These are phyloP conservation scores for Typhlomys cinereus DNA, from an alignment of 2,113 vertebrate species.

Conservation along the genomic window DNA sequence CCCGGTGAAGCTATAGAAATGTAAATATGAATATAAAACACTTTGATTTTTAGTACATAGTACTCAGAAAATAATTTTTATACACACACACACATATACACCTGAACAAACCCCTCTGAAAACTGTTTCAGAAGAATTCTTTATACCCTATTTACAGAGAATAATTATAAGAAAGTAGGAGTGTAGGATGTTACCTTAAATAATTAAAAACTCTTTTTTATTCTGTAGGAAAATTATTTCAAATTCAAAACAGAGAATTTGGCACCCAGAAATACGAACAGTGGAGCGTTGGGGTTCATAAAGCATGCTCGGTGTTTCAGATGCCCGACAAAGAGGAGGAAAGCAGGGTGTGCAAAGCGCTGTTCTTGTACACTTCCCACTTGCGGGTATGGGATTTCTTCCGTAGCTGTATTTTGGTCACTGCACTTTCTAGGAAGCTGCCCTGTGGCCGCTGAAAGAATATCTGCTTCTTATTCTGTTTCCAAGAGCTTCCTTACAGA, in stretches of 20 bases:
- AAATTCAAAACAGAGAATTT: conserved; percentile 75
- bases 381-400: conserved; percentile 80
- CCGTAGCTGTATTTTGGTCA: too few relatives aligned
- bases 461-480: background rate
- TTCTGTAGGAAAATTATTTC: conserved; percentile 78
- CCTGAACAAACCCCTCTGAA: background rate
- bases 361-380: conserved; percentile 88
- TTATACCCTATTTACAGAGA: background rate
- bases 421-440: background rate
- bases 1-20: background rate
- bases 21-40: background rate
- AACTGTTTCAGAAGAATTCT: background rate
- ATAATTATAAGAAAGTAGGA: background rate
- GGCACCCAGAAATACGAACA: conserved; percentile 89
- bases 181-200: background rate
- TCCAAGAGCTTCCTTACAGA: background rate
- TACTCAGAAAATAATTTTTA: background rate
- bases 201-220: conserved; percentile 35
- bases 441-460: background rate
- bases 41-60: background rate
- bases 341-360: conserved; percentile 83
- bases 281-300: conserved; percentile 85
- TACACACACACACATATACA: background rate
- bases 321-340: conserved; percentile 83
- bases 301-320: conserved; percentile 81